Conservation (phyloP, 2,797 vertebrate genomes). For the Scomberomorus guttatus region DNA sequence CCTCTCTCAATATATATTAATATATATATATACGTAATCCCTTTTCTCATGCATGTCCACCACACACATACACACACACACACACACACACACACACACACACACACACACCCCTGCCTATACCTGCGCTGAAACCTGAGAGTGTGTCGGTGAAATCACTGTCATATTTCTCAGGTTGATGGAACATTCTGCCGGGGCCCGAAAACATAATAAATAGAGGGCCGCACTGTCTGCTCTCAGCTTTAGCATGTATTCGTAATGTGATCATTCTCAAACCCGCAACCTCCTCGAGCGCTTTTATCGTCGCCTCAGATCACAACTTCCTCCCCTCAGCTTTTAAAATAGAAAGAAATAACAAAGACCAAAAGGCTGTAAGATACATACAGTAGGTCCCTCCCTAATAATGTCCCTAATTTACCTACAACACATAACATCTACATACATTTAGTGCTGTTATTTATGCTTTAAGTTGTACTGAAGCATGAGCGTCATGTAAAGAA, state of each 20-base stretch:
- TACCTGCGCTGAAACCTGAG: conserved; percentile 62
- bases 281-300: conserved; percentile 57
- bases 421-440: not conserved
- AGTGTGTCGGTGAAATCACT: conserved; percentile 66
- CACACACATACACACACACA: conserved; percentile 27
- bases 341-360: conserved; percentile 11
- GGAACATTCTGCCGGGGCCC: conserved; percentile 74
- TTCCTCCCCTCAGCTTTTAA: conserved; percentile 23
- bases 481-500: not conserved
- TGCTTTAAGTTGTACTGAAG: not conserved
- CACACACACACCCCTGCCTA: conserved; percentile 10
- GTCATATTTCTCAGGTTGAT: conserved; percentile 77
- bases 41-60: conserved; percentile 29
- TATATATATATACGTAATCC: not conserved
- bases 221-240: conserved; percentile 74
- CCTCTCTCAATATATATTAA: conserved; percentile 7
- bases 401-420: not conserved
- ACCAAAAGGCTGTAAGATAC: not conserved
- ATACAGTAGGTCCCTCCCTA: no score
- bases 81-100: conserved; percentile 22
- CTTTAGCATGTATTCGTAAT: conserved; percentile 76
- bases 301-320: conserved; percentile 41
- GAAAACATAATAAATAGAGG: conserved; percentile 76
- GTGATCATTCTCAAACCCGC: conserved; percentile 71
- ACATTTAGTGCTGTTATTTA: not conserved